These are phyloP conservation scores for Megaptera novaeangliae DNA, from an alignment of 2,113 vertebrate genomes.

Conservation along the genomic window DNA sequence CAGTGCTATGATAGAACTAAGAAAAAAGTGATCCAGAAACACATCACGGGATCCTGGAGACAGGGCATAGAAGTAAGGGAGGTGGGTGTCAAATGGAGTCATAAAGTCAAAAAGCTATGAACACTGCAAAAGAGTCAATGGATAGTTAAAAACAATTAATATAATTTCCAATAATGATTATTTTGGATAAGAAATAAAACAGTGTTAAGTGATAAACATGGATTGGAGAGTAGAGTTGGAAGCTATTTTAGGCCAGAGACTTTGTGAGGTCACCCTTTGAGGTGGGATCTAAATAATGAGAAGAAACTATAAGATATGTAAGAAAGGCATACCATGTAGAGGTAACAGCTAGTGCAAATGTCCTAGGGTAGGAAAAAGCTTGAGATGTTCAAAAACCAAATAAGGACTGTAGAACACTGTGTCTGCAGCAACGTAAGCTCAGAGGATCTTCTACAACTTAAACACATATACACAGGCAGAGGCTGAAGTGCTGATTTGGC, in stretches of 20 bases:
- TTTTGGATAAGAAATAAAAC: not conserved
- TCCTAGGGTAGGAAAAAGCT: not conserved
- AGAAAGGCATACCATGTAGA: not conserved
- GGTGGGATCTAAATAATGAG: not conserved
- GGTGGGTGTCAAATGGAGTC: not conserved
- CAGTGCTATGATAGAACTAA: not conserved
- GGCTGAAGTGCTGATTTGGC: not conserved
- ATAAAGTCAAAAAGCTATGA: not conserved
- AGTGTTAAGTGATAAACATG: not conserved
- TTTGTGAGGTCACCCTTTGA: not conserved
- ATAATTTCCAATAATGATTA: not conserved
- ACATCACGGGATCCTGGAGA: not conserved
- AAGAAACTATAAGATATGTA: not conserved
- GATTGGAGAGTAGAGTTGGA: not conserved
- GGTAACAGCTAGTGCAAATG: not conserved
- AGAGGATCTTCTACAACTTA: not conserved
- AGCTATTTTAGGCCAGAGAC: not conserved
- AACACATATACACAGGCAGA: not conserved
- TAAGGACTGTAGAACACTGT: not conserved
- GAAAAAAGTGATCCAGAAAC: not conserved
- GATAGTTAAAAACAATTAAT: not conserved
- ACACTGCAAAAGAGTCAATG: not conserved
- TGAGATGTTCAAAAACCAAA: not conserved
- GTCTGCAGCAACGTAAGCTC: not conserved
- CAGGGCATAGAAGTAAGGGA: not conserved